Evolutionary conservation across 2,797 vertebrate genomes (phyloP).

Genomic region (Capromys pilorides): DNA sequence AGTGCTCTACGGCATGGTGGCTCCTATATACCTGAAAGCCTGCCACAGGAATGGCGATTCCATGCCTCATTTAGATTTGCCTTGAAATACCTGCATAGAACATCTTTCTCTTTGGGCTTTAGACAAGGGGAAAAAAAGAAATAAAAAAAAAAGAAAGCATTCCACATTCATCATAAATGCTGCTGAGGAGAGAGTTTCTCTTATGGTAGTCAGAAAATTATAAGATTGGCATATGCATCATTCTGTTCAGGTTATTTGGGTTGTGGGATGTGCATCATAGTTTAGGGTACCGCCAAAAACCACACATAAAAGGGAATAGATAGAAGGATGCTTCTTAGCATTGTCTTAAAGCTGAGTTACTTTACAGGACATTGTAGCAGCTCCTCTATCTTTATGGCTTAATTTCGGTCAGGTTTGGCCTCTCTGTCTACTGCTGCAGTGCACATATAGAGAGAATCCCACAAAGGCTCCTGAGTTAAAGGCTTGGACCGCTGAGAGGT

Average conservation of each 20-base stretch:
- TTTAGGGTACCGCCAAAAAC: neutral
- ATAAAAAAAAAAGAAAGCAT: neutral
- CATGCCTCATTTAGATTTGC: neutral
- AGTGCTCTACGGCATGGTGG: fast-evolving
- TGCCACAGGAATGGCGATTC: neutral
- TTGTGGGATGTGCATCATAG: neutral
- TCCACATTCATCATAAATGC: neutral
- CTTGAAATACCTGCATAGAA: neutral
- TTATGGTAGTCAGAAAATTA: neutral
- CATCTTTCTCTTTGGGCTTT: neutral
- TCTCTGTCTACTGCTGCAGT: neutral
- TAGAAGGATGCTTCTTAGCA: neutral
- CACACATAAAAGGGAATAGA: neutral
- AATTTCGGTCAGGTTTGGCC: neutral
- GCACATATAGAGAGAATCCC: neutral
- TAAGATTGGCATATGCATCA: neutral
- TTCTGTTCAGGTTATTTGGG: neutral
- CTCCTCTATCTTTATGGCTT: neutral
- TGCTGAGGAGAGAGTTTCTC: neutral
- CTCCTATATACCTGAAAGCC: neutral
- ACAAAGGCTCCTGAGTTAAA: neutral
- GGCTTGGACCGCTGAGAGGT: neutral
- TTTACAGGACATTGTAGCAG: neutral
- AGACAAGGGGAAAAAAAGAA: neutral
- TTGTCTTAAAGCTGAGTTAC: neutral